phyloP scores from a whole-genome alignment of 2,888 invertebrate genomes.

The Polyommatus iphigenia region DNA sequence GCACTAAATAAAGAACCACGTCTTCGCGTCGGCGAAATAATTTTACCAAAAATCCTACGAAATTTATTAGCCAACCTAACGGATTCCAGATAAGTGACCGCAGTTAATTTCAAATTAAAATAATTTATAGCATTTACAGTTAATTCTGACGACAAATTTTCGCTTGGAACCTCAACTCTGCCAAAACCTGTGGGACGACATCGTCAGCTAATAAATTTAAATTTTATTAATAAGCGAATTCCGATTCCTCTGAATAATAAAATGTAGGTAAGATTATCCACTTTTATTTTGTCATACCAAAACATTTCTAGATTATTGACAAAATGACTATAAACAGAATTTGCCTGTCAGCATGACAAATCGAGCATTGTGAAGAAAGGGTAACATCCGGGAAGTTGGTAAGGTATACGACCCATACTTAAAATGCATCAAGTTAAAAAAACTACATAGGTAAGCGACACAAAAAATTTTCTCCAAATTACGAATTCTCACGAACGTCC shows the following conservation, averaged over 20 bases:
- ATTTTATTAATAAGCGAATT: constrained; percentile 9
- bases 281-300: neutral
- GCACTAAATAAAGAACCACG: neutral
- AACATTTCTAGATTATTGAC: neutral
- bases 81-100: constrained; percentile 14
- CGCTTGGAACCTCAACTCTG: neutral
- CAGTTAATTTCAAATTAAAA: constrained; percentile 13
- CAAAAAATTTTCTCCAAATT: neutral
- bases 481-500: neutral
- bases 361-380: too few relatives aligned
- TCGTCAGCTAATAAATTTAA: constrained; percentile 1
- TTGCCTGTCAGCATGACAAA: neutral
- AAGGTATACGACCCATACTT: too few relatives aligned
- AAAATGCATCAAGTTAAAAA: neutral
- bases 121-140: constrained; percentile 21
- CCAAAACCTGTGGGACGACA: constrained; percentile 10
- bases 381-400: too few relatives aligned
- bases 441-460: neutral
- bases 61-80: constrained; percentile 19
- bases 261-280: neutral
- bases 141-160: neutral
- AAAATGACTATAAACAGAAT: neutral
- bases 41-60: neutral
- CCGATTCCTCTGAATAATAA: constrained; percentile 4
- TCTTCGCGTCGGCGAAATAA: neutral